Percentiles rank a stretch among this genome's conserved stretches.
Evolutionary conservation across 2,113 vertebrate species (phyloP).

Genomic region (Callopanchax toddi): DNA sequence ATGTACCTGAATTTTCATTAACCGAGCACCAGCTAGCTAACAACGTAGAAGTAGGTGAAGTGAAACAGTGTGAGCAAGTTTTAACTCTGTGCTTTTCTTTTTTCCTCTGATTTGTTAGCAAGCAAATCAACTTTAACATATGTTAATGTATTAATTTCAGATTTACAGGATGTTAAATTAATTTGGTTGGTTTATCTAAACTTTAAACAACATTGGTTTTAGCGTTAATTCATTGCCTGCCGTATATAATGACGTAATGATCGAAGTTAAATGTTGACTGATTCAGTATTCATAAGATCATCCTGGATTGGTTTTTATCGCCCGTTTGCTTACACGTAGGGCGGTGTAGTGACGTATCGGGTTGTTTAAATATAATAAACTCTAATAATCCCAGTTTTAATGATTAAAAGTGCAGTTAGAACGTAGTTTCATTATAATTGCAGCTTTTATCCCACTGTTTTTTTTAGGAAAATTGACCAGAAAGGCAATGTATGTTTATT

Average conservation of each 20-base stretch:
- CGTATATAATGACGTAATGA: no score
- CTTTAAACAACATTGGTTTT: background rate
- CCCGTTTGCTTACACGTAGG: constrained; percentile 18
- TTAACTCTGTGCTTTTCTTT: background rate
- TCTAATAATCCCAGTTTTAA: background rate
- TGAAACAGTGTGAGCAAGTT: constrained; percentile 1
- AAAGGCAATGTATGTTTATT: no score
- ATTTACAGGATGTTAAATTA: background rate
- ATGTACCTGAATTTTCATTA: background rate
- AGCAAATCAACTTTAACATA: no score
- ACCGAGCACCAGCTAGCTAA: constrained; percentile 39
- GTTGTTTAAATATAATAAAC: background rate
- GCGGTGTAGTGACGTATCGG: background rate
- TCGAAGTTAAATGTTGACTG: no score
- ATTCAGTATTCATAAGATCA: no score
- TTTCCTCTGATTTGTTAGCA: background rate
- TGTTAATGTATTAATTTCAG: no score
- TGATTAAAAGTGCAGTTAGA: no score
- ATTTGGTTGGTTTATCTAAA: background rate
- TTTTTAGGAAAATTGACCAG: no score
- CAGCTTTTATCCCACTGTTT: no score
- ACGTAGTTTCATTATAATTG: no score
- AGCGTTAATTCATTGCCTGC: background rate
- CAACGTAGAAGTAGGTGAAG: constrained; percentile 23
- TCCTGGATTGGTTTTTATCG: constrained; percentile 37